These are phyloP conservation scores for Lepus oiostolus DNA, from an alignment of 2,797 vertebrate genomes.

Conservation along the genomic window DNA sequence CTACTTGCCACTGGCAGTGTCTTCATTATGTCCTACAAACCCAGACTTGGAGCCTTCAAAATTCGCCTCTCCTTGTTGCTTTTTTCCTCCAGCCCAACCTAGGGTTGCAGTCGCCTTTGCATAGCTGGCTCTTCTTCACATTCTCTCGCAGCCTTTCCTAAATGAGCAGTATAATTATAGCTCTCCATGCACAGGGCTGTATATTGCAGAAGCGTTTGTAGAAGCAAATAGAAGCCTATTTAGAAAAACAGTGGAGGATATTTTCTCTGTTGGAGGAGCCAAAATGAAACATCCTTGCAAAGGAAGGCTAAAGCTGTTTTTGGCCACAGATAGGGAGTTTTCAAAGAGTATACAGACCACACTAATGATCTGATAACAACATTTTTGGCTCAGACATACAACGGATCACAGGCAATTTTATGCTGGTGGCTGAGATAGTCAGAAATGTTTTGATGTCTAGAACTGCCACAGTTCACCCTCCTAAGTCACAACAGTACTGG, in stretches of 20 bases:
- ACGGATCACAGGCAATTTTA: neutral
- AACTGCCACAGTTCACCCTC: neutral
- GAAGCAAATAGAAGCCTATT: neutral
- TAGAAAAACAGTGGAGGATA: neutral
- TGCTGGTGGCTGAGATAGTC: neutral
- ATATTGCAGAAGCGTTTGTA: neutral
- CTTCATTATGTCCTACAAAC: neutral
- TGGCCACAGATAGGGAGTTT: neutral
- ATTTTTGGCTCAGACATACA: neutral
- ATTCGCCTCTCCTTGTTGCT: neutral
- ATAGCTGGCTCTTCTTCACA: neutral
- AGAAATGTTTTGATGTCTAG: neutral
- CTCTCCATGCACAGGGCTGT: neutral
- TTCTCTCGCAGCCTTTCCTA: neutral
- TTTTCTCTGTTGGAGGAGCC: neutral
- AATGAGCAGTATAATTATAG: neutral
- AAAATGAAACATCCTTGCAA: neutral
- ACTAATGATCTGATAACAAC: fast-evolving
- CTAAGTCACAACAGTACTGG: neutral
- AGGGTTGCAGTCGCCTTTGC: neutral
- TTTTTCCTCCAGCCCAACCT: neutral
- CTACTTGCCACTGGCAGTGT: neutral
- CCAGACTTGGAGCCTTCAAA: neutral
- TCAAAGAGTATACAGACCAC: neutral
- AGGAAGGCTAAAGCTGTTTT: neutral